These are phyloP conservation scores for Hemiprocne comata DNA, from an alignment of 2,113 vertebrate genomes.

Conservation along the genomic window DNA sequence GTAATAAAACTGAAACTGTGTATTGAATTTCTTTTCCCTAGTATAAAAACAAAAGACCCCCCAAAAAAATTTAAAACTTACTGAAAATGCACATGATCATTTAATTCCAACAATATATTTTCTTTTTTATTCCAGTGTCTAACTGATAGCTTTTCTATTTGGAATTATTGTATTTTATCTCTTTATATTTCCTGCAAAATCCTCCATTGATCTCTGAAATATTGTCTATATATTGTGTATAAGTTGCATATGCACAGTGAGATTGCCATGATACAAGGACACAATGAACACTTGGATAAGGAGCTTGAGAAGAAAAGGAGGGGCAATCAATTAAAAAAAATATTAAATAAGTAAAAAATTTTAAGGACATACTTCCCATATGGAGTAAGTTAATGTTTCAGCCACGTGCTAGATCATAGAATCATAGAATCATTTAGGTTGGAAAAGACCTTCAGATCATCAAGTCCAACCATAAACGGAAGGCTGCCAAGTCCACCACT, in stretches of 20 bases:
- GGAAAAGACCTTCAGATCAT: neutral
- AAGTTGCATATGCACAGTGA: neutral
- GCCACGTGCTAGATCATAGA: accelerated
- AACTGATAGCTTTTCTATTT: neutral
- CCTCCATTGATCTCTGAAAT: neutral
- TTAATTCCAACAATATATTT: neutral
- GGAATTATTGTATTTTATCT: neutral
- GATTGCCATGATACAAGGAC: neutral
- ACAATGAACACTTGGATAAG: neutral
- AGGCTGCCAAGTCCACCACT: neutral
- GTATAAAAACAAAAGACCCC: neutral
- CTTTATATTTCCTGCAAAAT: neutral
- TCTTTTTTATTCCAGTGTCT: neutral
- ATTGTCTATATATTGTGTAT: too few species aligned
- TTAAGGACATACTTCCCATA: neutral
- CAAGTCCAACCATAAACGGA: neutral
- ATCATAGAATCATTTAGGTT: neutral
- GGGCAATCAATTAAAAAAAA: neutral
- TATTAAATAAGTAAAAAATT: neutral
- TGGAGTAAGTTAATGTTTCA: neutral
- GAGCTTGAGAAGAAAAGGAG: neutral
- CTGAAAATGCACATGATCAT: neutral
- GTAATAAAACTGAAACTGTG: constrained; percentile 51
- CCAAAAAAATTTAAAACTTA: neutral
- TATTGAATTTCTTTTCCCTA: constrained; percentile 27